Percentiles rank a stretch among this genome's conserved stretches.
Evolutionary conservation across 2,888 invertebrate genomes (phyloP).

Genomic region (Uloborus plumipes): DNA sequence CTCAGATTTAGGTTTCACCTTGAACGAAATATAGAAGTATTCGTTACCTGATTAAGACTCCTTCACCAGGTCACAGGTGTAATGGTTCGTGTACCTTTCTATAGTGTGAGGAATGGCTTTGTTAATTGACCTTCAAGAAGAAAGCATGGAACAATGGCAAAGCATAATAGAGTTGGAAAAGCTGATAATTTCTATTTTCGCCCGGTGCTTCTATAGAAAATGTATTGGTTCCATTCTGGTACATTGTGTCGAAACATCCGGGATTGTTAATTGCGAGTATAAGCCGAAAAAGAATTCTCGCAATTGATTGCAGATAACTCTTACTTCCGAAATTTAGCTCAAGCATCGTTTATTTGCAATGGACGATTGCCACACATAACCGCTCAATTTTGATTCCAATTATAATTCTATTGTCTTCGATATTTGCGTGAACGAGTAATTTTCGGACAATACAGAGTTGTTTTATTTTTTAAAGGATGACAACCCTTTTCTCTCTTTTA

Average conservation of each 20-base stretch:
- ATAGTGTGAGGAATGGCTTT: constrained; percentile 8
- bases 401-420: too few species aligned
- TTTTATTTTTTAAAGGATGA: too few species aligned
- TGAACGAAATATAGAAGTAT: constrained; percentile 11
- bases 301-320: too few species aligned
- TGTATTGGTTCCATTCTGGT: constrained; percentile 4
- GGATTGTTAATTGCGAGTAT: not conserved
- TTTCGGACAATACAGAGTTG: too few species aligned
- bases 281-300: too few species aligned
- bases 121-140: constrained; percentile 1
- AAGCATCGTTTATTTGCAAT: too few species aligned
- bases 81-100: constrained; percentile 21
- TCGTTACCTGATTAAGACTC: constrained; percentile 31
- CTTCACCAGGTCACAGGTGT: constrained; percentile 32
- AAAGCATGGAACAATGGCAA: constrained; percentile 29
- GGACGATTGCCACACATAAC: too few species aligned
- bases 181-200: not conserved
- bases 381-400: too few species aligned
- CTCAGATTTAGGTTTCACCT: constrained; percentile 21
- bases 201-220: not conserved
- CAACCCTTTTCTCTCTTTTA: too few species aligned
- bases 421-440: too few species aligned
- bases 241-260: constrained; percentile 47
- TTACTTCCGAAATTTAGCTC: too few species aligned
- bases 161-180: constrained; percentile 11